phyloP scores from a whole-genome alignment of 2,113 vertebrate species.

The Murina feae region DNA sequence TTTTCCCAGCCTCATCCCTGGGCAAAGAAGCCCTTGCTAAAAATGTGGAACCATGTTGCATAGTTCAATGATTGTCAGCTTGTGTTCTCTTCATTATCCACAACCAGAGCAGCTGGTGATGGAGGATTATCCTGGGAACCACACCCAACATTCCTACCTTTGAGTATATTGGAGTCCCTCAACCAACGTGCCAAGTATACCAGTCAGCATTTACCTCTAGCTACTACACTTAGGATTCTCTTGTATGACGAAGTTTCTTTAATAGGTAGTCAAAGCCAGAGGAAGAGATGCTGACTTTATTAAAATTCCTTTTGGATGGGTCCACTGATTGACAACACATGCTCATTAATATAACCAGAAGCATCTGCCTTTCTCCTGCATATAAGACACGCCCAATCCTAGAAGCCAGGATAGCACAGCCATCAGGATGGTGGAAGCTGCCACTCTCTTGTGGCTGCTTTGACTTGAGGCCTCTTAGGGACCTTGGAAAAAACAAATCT shows the following conservation, averaged over 20 bases:
- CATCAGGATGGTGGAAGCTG: background rate
- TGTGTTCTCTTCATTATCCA: background rate
- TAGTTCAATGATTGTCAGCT: background rate
- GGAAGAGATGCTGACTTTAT: background rate
- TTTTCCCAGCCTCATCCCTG: background rate
- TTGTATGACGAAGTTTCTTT: background rate
- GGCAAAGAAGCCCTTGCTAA: background rate
- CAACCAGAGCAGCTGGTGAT: background rate
- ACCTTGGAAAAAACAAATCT: background rate
- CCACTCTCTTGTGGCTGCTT: background rate
- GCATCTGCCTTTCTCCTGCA: background rate
- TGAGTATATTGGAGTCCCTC: background rate
- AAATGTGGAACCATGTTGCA: background rate
- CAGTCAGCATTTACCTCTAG: background rate
- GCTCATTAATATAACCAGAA: background rate
- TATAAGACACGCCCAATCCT: background rate
- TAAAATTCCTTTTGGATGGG: background rate
- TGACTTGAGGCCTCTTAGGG: background rate
- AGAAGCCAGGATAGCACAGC: background rate
- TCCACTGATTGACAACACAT: background rate
- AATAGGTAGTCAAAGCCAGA: background rate
- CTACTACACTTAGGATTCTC: background rate
- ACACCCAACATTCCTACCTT: background rate
- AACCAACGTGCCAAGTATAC: background rate
- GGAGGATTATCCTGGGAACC: background rate